These are phyloP conservation scores for Branchipolynoe longqiensis DNA, from an alignment of 2,888 invertebrate genomes.

Conservation along the genomic window DNA sequence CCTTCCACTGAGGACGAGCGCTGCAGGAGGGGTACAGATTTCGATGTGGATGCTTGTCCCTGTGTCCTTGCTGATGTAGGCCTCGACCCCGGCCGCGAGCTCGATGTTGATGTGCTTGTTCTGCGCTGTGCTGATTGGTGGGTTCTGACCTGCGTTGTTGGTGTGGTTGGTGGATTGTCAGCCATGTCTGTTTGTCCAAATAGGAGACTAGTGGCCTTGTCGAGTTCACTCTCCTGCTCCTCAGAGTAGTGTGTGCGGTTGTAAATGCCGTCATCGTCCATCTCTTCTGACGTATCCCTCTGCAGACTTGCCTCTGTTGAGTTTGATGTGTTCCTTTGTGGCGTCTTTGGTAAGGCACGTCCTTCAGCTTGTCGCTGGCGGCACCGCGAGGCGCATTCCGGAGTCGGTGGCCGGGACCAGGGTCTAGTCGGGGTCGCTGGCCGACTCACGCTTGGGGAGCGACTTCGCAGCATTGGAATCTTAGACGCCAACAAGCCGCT, in stretches of 20 bases:
- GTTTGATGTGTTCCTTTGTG: conserved; percentile 5
- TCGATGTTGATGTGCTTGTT: not conserved
- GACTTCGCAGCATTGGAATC: conserved; percentile 61
- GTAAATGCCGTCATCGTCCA: not conserved
- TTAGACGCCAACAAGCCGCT: not conserved
- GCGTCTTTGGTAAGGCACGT: not conserved
- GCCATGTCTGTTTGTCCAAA: conserved; percentile 27
- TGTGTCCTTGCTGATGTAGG: conserved; percentile 2
- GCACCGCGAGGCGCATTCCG: not conserved
- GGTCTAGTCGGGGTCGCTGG: conserved; percentile 59
- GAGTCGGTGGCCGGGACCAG: not conserved
- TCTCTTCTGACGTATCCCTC: not conserved
- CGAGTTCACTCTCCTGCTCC: conserved; percentile 48
- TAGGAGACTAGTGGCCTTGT: conserved; percentile 46
- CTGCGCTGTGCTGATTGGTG: not conserved
- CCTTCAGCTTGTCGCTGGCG: not conserved
- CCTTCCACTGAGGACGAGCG: conserved; percentile 14
- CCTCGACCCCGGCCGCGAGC: not conserved
- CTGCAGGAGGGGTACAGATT: no score
- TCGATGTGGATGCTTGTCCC: no score
- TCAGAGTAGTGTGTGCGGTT: conserved; percentile 18
- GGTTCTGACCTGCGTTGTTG: not conserved
- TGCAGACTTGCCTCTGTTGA: conserved; percentile 38
- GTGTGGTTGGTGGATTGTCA: not conserved
- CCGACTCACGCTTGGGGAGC: conserved; percentile 63